These are phyloP conservation scores for Lipotes vexillifer DNA, from an alignment of 2,113 vertebrate genomes.

Conservation along the genomic window DNA sequence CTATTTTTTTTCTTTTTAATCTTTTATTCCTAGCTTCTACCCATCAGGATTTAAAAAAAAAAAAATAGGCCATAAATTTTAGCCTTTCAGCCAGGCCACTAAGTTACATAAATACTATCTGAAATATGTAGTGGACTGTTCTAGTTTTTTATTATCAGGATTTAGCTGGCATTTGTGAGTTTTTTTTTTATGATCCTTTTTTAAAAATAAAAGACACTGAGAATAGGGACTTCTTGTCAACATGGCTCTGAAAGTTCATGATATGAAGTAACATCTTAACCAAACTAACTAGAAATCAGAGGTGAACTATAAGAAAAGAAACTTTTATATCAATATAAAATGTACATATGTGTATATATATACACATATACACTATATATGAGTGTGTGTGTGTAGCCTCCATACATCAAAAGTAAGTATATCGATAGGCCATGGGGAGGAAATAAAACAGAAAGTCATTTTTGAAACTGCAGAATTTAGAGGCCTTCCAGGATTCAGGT, in stretches of 20 bases:
- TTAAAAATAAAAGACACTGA: neutral
- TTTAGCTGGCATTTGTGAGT: neutral
- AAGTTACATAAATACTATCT: conserved; percentile 31
- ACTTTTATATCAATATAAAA: neutral
- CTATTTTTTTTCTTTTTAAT: neutral
- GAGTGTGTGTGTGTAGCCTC: neutral
- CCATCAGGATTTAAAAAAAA: neutral
- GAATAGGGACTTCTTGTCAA: neutral
- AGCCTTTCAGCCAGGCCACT: neutral
- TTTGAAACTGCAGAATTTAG: neutral
- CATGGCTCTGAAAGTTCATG: neutral
- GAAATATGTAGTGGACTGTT: neutral
- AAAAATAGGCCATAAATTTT: neutral
- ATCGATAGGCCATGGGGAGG: neutral
- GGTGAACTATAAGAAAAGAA: neutral
- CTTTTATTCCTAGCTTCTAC: neutral
- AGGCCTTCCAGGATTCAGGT: neutral
- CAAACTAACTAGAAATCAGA: neutral
- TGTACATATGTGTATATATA: neutral
- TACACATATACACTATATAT: neutral
- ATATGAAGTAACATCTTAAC: neutral
- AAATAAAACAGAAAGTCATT: neutral
- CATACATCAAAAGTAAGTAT: neutral
- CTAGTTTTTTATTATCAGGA: neutral
- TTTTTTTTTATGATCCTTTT: neutral